Percentiles rank a stretch among this genome's conserved stretches.
phyloP scores from a whole-genome alignment of 2,797 vertebrate genomes.

The Parauchenoglanis ngamensis region DNA sequence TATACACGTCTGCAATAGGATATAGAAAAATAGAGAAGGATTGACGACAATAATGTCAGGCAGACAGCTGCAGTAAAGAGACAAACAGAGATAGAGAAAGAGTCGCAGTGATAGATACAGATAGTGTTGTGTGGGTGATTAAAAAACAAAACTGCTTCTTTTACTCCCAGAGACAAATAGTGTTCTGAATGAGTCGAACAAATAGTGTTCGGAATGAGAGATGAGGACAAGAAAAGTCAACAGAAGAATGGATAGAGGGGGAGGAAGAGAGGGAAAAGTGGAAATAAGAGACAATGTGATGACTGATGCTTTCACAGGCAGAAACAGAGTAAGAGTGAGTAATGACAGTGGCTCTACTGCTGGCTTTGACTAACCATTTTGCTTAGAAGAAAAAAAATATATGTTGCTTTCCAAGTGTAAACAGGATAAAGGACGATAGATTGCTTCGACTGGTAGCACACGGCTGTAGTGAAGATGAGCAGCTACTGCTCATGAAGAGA shows the following conservation, averaged over 20 bases:
- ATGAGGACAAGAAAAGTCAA: slow-evolving; percentile 23
- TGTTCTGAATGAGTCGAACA: slow-evolving; percentile 33
- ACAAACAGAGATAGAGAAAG: slow-evolving; percentile 21
- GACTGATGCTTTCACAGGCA: slow-evolving; percentile 28
- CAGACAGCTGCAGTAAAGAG: slow-evolving; percentile 26
- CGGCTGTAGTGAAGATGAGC: not conserved
- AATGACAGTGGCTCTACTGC: slow-evolving; percentile 17
- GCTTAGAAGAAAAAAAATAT: not conserved
- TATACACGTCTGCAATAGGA: not conserved
- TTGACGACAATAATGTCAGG: slow-evolving; percentile 17
- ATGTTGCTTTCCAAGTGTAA: slow-evolving; percentile 6
- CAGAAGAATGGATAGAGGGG: slow-evolving; percentile 12
- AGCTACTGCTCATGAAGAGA: not conserved
- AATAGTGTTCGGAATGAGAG: slow-evolving; percentile 28
- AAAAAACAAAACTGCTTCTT: slow-evolving; percentile 39
- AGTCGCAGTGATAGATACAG: slow-evolving; percentile 31
- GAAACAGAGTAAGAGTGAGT: slow-evolving; percentile 31
- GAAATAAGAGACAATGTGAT: slow-evolving; percentile 29
- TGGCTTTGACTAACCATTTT: slow-evolving; percentile 35
- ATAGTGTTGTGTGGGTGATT: slow-evolving; percentile 42
- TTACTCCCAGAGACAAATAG: slow-evolving; percentile 10
- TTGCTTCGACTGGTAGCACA: not conserved
- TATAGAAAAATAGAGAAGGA: not conserved
- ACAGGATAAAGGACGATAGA: slow-evolving; percentile 16
- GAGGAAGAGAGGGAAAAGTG: slow-evolving; percentile 2